These are phyloP conservation scores for Dendrophyllia cribrosa DNA, from an alignment of 64 coral and sea anemone genomes.

Conservation along the genomic window DNA sequence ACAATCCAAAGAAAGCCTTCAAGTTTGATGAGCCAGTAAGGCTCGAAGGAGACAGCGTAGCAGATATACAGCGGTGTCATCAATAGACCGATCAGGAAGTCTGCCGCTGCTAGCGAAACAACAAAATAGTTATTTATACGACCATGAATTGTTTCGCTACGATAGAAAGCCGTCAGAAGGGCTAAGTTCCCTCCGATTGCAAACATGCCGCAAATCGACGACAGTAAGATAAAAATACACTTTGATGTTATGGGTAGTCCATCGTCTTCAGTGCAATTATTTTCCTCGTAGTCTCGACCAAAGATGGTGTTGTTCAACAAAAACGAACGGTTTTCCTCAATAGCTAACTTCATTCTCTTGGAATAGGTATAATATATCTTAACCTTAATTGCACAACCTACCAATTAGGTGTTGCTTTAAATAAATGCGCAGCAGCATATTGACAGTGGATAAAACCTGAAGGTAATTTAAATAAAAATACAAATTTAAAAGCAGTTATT, in stretches of 20 bases:
- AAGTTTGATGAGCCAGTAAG: background rate
- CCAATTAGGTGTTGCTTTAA: too few species aligned
- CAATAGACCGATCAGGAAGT: background rate
- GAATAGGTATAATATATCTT: too few species aligned
- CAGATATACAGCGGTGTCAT: constrained; percentile 18
- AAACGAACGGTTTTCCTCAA: too few species aligned
- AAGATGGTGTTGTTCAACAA: too few species aligned
- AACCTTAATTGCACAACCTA: too few species aligned
- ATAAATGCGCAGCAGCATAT: too few species aligned
- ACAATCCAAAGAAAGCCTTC: constrained; percentile 28
- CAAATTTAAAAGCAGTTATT: too few species aligned
- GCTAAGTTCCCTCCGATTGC: constrained; percentile 26
- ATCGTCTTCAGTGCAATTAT: too few species aligned
- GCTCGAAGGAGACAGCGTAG: background rate
- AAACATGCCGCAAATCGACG: background rate
- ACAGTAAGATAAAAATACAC: background rate
- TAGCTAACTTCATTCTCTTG: too few species aligned
- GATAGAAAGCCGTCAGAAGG: background rate
- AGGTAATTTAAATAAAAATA: too few species aligned
- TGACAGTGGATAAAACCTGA: too few species aligned
- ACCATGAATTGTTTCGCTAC: background rate
- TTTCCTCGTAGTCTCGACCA: too few species aligned
- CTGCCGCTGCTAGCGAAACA: background rate
- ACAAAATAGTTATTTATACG: background rate
- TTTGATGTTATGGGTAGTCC: background rate